A percentile compares a stretch with the other conserved stretches of the same genome.
Evolutionary conservation across 2,797 vertebrate genomes (phyloP).

Genomic region (Apodemus agrarius): DNA sequence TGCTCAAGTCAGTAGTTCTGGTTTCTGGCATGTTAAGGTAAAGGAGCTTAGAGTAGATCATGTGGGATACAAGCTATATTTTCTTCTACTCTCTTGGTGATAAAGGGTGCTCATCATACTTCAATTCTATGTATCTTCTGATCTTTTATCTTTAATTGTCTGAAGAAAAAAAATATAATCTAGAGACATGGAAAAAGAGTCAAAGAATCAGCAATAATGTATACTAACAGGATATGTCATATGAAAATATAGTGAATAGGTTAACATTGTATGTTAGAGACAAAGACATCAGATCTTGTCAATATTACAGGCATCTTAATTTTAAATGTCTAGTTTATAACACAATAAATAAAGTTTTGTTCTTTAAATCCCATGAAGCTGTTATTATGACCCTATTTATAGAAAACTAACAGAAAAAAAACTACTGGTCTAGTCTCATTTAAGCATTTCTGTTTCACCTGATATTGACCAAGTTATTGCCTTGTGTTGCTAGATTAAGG

Average conservation of each 20-base stretch:
- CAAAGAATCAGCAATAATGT: neutral
- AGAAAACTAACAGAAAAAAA: neutral
- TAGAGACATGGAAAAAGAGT: neutral
- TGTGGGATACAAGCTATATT: neutral
- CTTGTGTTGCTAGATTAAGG: neutral
- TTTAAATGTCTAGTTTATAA: neutral
- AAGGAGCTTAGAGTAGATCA: neutral
- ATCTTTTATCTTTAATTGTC: neutral
- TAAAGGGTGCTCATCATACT: neutral
- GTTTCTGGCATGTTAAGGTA: neutral
- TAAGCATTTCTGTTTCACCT: neutral
- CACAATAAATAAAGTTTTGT: neutral
- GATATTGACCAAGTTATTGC: neutral
- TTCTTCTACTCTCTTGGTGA: neutral
- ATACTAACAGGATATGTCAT: neutral
- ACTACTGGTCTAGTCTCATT: neutral
- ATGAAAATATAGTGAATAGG: neutral
- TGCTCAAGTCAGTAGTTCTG: neutral
- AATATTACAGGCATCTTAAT: neutral
- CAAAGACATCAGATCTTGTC: neutral
- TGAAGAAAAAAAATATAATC: constrained; percentile 27
- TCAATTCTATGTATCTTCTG: neutral
- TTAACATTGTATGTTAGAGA: neutral
- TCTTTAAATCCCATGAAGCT: neutral
- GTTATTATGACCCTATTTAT: neutral